Evolutionary conservation across 2,113 vertebrate genomes (phyloP).

Genomic region (Tachuris rubrigastra): DNA sequence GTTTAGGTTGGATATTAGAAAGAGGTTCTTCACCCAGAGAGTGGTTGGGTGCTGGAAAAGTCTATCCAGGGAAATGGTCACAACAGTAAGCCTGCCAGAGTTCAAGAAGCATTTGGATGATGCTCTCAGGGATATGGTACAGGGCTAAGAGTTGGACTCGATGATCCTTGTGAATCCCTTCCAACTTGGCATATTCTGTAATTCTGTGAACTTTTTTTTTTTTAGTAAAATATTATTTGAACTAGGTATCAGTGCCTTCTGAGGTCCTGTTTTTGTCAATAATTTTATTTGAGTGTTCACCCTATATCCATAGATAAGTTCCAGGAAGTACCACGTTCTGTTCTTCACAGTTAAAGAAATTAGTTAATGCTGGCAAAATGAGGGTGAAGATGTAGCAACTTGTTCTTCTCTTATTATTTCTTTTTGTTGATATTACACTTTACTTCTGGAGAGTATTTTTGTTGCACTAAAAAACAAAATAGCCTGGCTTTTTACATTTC

Average conservation of each 20-base stretch:
- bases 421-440: neutral
- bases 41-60: neutral
- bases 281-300: neutral
- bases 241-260: neutral
- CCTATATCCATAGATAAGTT: neutral
- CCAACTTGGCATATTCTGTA: neutral
- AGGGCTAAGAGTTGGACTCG: neutral
- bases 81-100: neutral
- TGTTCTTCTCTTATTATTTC: neutral
- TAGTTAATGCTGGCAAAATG: neutral
- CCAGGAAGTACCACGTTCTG: fast-evolving
- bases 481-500: neutral
- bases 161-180: neutral
- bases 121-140: neutral
- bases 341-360: neutral
- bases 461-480: neutral
- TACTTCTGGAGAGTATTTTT: neutral
- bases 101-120: neutral
- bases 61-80: neutral
- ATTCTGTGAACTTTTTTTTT: neutral
- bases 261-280: neutral
- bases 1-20: neutral
- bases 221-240: neutral
- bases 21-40: neutral
- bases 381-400: neutral